Percentiles rank a stretch among this genome's conserved stretches.
These are phyloP conservation scores for Ophioninae sp. DNA, from an alignment of 2,888 invertebrate species.

Conservation along the genomic window DNA sequence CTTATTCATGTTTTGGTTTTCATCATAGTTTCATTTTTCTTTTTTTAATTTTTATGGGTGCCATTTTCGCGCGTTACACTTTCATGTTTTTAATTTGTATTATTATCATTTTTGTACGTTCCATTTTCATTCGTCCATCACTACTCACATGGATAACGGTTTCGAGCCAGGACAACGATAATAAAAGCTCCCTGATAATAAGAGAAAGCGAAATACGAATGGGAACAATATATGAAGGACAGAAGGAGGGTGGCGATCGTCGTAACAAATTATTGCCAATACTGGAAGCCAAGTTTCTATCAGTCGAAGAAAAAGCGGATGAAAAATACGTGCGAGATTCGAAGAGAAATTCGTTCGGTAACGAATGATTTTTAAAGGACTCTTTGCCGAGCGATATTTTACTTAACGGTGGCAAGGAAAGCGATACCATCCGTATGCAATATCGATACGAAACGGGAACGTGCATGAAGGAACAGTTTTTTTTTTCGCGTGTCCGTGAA, in stretches of 20 bases:
- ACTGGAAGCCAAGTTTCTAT: conserved; percentile 64
- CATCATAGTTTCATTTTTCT: too few relatives aligned
- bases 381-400: conserved; percentile 64
- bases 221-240: conserved; percentile 19
- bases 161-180: background rate
- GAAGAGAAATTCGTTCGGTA: conserved; percentile 48
- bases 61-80: too few relatives aligned
- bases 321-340: conserved; percentile 42
- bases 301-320: conserved; percentile 32
- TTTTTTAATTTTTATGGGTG: too few relatives aligned
- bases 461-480: background rate
- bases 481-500: background rate
- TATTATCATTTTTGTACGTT: too few relatives aligned
- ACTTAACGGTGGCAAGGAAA: conserved; percentile 64
- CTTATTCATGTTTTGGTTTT: too few relatives aligned
- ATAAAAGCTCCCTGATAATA: background rate
- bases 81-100: too few relatives aligned
- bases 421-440: conserved; percentile 7
- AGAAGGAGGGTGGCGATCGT: conserved; percentile 51
- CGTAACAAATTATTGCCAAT: conserved; percentile 61
- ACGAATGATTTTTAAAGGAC: conserved; percentile 59
- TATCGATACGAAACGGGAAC: background rate
- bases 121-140: background rate
- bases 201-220: conserved; percentile 12
- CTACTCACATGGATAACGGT: background rate